Base-by-base conservation (phyloP, 2,113 vertebrate species). In the Siphamia tubifer region DNA sequence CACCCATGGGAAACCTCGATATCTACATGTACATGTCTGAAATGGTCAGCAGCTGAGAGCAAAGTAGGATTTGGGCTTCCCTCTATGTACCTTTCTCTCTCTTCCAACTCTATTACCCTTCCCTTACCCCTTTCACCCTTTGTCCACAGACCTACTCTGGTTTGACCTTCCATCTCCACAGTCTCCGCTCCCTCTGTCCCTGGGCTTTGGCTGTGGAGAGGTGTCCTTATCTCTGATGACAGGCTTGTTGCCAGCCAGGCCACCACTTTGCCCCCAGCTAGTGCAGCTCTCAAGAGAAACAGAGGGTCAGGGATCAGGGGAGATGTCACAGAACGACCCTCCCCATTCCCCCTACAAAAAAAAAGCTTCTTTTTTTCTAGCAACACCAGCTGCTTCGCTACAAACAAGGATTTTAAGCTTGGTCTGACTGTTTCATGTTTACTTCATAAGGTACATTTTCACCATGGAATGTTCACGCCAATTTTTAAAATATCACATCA, bases 201-300 rank as follows among this genome's bases (percentile, higher is more conserved):
- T 61, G 47, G 15, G 61, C 61, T 54, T 32, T 27, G 39, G 56
- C 77, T 42, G 23, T 40, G 35, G 52, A 80, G 81, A 82, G 53
- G 62, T 63, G 73, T 72, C 70, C 83, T 90, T 79, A 86, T 86
- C 76, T 74, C 69, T 76, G 70, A 79, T 76, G 84, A 77, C 68
- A 79, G 75, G 79, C 58, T 70, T 31, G 47, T 58, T 80, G 77
- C 74, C 81, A 83, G 84, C 44, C 71, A 47, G 74, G 52, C 72
- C 72, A 66, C 53, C 67, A 70, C 74, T 83, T 72, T 82, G 66
- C 68, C 77, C 68, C 45, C 40, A 78, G 75, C 79, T 70, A 78
- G 49, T 12, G 15, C 25, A 25, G 67, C 68, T 77, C 72, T 77
- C 60, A 52, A 66, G 76, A 68, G 79, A 56, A 56, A 66, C 53